Conservation (phyloP, 1,140 invertebrate genomes). For the Tetranychus cinnabarinus region DNA sequence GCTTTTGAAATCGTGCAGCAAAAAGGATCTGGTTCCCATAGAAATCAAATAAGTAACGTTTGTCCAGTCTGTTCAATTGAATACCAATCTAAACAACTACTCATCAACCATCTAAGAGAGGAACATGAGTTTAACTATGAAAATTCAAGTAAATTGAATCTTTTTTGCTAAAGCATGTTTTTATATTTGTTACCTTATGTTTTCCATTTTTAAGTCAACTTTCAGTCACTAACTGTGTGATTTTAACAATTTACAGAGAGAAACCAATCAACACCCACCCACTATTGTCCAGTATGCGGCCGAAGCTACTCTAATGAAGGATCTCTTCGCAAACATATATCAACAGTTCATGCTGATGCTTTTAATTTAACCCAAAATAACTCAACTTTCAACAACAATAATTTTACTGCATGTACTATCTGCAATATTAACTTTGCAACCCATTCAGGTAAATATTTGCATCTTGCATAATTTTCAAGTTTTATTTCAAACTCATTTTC, state of each 20-base stretch:
- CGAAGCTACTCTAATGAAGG: constrained; percentile 88
- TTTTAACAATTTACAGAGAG: constrained; percentile 31
- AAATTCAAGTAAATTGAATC: background rate
- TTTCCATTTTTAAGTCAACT: background rate
- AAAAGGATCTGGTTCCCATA: background rate
- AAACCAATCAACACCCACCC: constrained; percentile 56
- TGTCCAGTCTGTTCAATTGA: background rate
- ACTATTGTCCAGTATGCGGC: constrained; percentile 76
- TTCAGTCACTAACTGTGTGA: constrained; percentile 10
- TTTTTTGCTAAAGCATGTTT: background rate
- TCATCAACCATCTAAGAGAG: background rate
- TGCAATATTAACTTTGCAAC: constrained; percentile 81
- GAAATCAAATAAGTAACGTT: background rate
- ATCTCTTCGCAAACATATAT: constrained; percentile 66
- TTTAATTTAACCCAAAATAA: constrained; percentile 36
- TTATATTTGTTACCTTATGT: too few species aligned
- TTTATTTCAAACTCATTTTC: background rate
- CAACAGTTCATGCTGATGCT: constrained; percentile 66
- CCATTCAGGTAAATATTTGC: constrained; percentile 46
- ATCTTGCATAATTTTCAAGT: background rate
- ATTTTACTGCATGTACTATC: constrained; percentile 42
- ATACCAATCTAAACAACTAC: background rate
- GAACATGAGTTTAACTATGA: background rate
- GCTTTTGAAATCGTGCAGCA: background rate
- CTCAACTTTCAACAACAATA: background rate